A percentile compares a stretch with the other conserved stretches of the same genome.
Evolutionary conservation across 2,113 vertebrate species (phyloP).

Genomic region (Microcebus ravelobensis): DNA sequence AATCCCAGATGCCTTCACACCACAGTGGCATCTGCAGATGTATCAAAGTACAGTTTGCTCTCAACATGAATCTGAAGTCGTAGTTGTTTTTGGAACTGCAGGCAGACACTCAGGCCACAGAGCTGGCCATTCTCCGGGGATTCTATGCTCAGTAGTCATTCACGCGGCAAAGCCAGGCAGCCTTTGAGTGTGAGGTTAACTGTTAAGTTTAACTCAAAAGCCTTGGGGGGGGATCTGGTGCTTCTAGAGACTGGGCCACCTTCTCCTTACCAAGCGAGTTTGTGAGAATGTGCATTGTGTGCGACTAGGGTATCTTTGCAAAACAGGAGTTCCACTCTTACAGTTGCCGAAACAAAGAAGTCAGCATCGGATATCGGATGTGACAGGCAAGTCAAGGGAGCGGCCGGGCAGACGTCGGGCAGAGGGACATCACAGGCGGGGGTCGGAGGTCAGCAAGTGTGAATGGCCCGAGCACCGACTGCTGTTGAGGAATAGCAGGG

Average conservation of each 20-base stretch:
- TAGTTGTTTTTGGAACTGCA: fast-evolving
- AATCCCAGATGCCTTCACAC: neutral
- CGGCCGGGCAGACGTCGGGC: neutral
- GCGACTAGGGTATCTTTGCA: neutral
- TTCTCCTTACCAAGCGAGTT: neutral
- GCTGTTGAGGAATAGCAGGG: neutral
- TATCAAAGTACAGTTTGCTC: neutral
- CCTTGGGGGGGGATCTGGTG: neutral
- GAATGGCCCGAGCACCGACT: neutral
- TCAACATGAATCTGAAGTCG: neutral
- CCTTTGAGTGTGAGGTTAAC: no score
- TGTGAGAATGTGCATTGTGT: neutral
- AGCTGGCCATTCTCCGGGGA: fast-evolving
- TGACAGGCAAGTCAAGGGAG: neutral
- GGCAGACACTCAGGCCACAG: neutral
- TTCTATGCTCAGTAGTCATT: fast-evolving
- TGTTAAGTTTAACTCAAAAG: neutral
- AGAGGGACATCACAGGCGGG: neutral
- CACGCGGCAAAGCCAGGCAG: neutral
- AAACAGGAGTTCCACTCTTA: neutral
- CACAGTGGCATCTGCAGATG: neutral
- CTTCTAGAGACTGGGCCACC: neutral
- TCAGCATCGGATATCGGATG: no score
- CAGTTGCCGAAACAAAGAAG: neutral
- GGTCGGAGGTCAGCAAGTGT: neutral